A percentile compares a stretch with the other conserved stretches of the same genome.
These are phyloP conservation scores for Zelostemma sp. DNA, from an alignment of 1,140 invertebrate species.

Conservation along the genomic window DNA sequence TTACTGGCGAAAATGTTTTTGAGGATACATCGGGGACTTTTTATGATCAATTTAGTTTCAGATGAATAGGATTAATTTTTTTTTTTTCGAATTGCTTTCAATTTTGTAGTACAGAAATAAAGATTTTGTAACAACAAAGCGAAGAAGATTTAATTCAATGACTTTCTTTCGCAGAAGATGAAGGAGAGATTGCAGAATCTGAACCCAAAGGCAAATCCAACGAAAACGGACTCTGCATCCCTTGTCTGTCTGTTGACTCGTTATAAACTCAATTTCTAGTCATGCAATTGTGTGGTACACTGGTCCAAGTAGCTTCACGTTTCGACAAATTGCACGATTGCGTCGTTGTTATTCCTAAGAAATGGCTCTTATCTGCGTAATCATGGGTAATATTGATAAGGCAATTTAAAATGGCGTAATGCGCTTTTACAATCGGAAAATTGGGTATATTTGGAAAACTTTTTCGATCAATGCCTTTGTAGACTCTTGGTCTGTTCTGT, in stretches of 20 bases:
- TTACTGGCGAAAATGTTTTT: no score
- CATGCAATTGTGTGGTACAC: not conserved
- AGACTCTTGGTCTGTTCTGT: no score
- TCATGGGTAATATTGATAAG: no score
- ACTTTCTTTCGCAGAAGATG: no score
- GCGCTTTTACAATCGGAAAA: not conserved
- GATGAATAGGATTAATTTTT: no score
- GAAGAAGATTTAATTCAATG: no score
- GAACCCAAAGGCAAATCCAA: slow-evolving; percentile 1
- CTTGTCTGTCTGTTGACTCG: slow-evolving; percentile 4
- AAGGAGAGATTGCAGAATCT: not conserved
- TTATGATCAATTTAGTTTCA: no score
- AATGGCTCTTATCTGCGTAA: not conserved
- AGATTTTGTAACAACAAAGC: no score
- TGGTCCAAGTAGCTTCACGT: not conserved
- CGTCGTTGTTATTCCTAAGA: not conserved
- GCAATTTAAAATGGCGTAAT: no score
- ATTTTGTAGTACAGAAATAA: no score
- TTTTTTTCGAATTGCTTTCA: no score
- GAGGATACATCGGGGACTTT: no score
- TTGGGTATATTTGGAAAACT: not conserved
- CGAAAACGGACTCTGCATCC: not conserved
- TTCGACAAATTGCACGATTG: not conserved
- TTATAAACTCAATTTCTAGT: slow-evolving; percentile 3
- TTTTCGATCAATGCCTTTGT: not conserved